phyloP scores from a whole-genome alignment of 2,888 invertebrate species.

The Hylaea fasciaria region DNA sequence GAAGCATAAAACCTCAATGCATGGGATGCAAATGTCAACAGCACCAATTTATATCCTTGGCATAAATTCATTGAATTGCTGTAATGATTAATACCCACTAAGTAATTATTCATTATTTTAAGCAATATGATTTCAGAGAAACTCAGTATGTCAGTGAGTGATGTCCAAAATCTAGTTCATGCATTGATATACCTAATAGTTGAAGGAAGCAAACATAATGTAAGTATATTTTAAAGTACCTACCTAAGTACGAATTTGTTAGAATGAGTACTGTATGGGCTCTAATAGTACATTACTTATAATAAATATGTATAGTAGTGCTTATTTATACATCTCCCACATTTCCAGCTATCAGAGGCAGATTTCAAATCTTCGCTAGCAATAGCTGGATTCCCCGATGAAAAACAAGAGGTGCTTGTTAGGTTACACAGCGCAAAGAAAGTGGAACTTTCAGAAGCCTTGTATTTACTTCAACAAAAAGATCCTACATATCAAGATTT shows the following conservation, averaged over 20 bases:
- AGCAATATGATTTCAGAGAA: conserved; percentile 79
- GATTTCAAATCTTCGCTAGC: conserved; percentile 77
- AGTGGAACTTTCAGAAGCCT: conserved; percentile 78
- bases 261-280: too few species aligned
- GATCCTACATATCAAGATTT: conserved; percentile 73
- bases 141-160: conserved; percentile 79
- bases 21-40: too few species aligned
- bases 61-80: too few species aligned
- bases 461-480: conserved; percentile 75
- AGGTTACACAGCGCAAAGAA: conserved; percentile 86
- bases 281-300: too few species aligned
- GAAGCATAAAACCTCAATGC: not conserved
- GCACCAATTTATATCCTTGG: too few species aligned
- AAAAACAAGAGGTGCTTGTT: conserved; percentile 85
- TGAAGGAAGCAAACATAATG: conserved; percentile 89
- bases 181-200: conserved; percentile 90
- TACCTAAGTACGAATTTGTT: too few species aligned
- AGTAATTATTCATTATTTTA: not conserved
- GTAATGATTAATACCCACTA: not conserved
- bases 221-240: conserved; percentile 59
- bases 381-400: conserved; percentile 85
- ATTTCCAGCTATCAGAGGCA: conserved; percentile 67
- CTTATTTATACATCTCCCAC: too few species aligned
- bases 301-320: too few species aligned
- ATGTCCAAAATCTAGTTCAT: conserved; percentile 87